Conservation (phyloP, 2,797 vertebrate species). For the Mus caroli region DNA sequence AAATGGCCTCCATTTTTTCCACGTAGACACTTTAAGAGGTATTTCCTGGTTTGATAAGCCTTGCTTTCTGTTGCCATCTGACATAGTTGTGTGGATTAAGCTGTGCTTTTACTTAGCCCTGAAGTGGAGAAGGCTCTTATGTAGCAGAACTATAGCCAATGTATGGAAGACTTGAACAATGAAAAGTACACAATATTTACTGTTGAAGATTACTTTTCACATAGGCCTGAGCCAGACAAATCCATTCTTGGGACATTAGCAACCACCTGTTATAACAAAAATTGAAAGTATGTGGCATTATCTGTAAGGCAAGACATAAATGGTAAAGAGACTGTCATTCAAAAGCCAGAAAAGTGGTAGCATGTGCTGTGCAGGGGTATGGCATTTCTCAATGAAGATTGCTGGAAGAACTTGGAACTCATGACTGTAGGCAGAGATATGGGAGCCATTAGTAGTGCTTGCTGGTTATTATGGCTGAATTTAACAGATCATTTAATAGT, state of each 20-base stretch:
- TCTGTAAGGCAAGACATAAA: not conserved
- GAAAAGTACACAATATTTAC: not conserved
- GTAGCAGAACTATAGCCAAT: not conserved
- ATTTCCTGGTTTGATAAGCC: not conserved
- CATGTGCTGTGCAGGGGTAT: not conserved
- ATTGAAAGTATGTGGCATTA: not conserved
- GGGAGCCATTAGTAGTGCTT: not conserved
- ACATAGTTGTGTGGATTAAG: not conserved
- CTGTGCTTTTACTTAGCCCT: not conserved
- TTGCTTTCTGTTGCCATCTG: not conserved
- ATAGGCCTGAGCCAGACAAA: not conserved
- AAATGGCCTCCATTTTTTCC: not conserved
- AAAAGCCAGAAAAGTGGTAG: not conserved
- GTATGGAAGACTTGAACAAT: not conserved
- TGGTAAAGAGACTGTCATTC: not conserved
- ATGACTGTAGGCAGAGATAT: not conserved
- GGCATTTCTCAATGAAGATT: not conserved
- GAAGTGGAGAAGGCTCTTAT: not conserved
- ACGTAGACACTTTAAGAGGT: not conserved
- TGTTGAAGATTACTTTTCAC: not conserved
- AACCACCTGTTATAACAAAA: not conserved
- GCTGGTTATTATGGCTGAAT: conserved; percentile 37
- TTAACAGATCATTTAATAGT: conserved; percentile 59
- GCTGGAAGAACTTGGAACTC: not conserved
- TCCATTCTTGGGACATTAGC: not conserved